Base-by-base conservation (phyloP, 37 sponge, comb jelly and placozoan genomes). In the Amphimedon queenslandica region DNA sequence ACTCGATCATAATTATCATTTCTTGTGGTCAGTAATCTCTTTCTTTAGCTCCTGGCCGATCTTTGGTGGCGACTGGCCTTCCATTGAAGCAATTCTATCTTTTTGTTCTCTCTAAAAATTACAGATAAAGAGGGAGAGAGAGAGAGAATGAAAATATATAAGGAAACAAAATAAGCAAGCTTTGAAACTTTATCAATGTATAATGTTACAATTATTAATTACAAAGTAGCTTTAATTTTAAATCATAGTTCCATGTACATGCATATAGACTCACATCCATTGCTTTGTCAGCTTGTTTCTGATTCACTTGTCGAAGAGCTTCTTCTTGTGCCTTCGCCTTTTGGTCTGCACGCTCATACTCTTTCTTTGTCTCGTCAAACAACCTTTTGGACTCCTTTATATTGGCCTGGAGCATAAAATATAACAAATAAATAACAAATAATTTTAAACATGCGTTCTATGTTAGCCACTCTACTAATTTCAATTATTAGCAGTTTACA, bases 281-380 rank as follows among this genome's bases (percentile, higher is more conserved):
- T 1, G 87, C 87, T 3, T 77, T 64, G 73, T 87, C 82, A 3
- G 66, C 87, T 41, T 77, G 40, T 47, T 66, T 87, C 73, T 87
- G 87, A 71, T 87, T 55, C 38, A 87, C 78, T 56, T 80, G 75
- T 36, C 87, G 42, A 31, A 87, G 34, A 1, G 78, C 63, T n/a
- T 87, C 82, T 39, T 80, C 87, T 57, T 77, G 81, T 35, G 51
- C 63, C 2, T 77, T 36, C 8, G 82, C 74, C 35, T 81, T 87
- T 53, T 66, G 40, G 29, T 87, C 77, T 0, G 71, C 82, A 29
- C 18, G 20, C 30, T 76, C 66, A 33, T 87, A 87, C 56, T 81
- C 82, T 23, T 77, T 42, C 43, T 77, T 72, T 1, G 67, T 37
- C 20, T 71, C 35, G 61, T 87, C 87, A 37, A 55, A 58, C 73